These are phyloP conservation scores for Alethe castanea DNA, from an alignment of 2,113 vertebrate species.

Conservation along the genomic window DNA sequence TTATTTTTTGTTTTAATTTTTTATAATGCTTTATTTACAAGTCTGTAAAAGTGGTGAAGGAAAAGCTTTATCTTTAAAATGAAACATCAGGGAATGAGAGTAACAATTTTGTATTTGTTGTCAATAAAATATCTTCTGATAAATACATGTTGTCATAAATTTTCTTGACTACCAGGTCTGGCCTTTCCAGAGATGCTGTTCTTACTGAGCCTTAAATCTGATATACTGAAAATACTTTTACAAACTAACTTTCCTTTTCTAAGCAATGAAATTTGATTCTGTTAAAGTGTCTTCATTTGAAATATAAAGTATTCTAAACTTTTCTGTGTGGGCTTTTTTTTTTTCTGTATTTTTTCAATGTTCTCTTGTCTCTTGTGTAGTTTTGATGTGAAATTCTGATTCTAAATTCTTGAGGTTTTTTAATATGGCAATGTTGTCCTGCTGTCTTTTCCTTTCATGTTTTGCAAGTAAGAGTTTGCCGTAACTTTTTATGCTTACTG, in stretches of 20 bases:
- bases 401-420: background rate
- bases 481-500: background rate
- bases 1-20: slow-evolving; percentile 17
- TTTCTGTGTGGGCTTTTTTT: background rate
- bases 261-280: background rate
- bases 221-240: background rate
- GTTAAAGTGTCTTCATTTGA: background rate
- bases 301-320: background rate
- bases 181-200: background rate
- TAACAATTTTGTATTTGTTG: slow-evolving; percentile 63
- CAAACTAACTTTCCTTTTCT: background rate
- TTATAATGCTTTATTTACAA: slow-evolving; percentile 34
- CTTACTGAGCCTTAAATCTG: background rate
- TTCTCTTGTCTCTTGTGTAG: background rate
- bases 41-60: slow-evolving; percentile 37
- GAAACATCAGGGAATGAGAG: slow-evolving; percentile 43
- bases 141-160: background rate
- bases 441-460: background rate
- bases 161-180: slow-evolving; percentile 4
- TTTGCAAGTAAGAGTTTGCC: background rate
- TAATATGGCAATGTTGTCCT: background rate
- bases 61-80: slow-evolving; percentile 67
- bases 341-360: background rate
- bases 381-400: background rate
- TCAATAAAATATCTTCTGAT: slow-evolving; percentile 72